A percentile compares a stretch with the other conserved stretches of the same genome.
phyloP scores from a whole-genome alignment of 2,113 vertebrate genomes.

The Ochotona curzoniae region DNA sequence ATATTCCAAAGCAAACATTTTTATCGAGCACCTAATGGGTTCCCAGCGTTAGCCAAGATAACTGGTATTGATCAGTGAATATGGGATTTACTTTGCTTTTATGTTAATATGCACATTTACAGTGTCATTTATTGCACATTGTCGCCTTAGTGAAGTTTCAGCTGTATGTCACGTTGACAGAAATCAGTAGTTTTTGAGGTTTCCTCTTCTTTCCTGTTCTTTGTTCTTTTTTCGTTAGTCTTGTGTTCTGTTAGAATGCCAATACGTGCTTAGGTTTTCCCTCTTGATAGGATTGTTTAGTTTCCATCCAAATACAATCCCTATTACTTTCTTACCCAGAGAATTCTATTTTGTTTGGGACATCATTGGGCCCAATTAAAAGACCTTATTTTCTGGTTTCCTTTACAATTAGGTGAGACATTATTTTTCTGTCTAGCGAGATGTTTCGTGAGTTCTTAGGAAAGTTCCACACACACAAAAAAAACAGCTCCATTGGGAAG shows the following conservation, averaged over 20 bases:
- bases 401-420: not conserved
- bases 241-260: not conserved
- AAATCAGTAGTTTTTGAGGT: not conserved
- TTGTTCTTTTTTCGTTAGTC: not conserved
- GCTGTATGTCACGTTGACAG: not conserved
- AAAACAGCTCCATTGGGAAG: not conserved
- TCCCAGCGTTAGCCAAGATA: not conserved
- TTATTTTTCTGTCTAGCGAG: conserved; percentile 39
- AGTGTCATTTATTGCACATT: not conserved
- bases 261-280: not conserved
- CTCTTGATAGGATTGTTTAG: not conserved
- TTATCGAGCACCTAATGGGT: not conserved
- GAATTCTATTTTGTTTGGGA: not conserved
- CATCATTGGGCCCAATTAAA: not conserved
- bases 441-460: not conserved
- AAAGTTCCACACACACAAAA: not conserved
- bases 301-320: not conserved
- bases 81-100: not conserved
- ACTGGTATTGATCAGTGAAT: not conserved
- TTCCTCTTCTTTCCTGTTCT: not conserved
- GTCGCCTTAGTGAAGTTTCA: not conserved
- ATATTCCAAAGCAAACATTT: not conserved
- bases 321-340: conserved; percentile 32
- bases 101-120: not conserved
- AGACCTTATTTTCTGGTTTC: not conserved